Percentiles rank a stretch among this genome's conserved stretches.
These are phyloP conservation scores for Pimephales promelas DNA, from an alignment of 2,113 vertebrate species.

Conservation along the genomic window DNA sequence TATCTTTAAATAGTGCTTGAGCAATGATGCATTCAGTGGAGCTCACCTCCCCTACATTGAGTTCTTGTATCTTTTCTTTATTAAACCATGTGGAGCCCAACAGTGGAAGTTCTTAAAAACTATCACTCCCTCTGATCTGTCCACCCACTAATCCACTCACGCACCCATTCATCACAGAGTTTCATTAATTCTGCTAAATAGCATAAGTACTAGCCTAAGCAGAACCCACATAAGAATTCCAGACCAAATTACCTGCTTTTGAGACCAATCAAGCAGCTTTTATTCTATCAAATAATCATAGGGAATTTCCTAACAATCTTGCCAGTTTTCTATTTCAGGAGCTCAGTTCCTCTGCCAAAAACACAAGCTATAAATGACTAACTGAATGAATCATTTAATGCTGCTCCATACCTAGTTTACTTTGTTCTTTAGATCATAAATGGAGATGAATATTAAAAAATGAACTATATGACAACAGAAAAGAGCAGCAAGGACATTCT, in stretches of 20 bases:
- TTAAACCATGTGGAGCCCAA: conserved; percentile 22
- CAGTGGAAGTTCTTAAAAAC: background rate
- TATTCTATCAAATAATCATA: background rate
- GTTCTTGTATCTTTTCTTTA: conserved; percentile 27
- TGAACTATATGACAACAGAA: background rate
- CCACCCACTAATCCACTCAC: conserved; percentile 14
- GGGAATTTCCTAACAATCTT: background rate
- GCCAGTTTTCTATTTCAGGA: background rate
- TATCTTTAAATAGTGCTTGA: conserved; percentile 40
- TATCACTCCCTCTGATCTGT: conserved; percentile 11
- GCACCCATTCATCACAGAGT: conserved; percentile 8
- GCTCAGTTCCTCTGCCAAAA: background rate
- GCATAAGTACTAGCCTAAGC: background rate
- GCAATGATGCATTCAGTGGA: conserved; percentile 31
- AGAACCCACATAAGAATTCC: conserved; percentile 3
- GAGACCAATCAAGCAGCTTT: background rate
- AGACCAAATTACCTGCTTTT: conserved; percentile 12
- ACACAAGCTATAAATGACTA: background rate
- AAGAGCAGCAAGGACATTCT: background rate
- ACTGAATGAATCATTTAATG: background rate
- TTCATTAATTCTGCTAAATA: conserved; percentile 37
- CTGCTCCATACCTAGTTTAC: background rate
- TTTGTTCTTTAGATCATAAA: background rate
- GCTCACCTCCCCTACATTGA: conserved; percentile 6
- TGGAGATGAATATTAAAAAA: background rate